phyloP scores from a whole-genome alignment of 2,113 vertebrate species.

The Hypanus sabinus region DNA sequence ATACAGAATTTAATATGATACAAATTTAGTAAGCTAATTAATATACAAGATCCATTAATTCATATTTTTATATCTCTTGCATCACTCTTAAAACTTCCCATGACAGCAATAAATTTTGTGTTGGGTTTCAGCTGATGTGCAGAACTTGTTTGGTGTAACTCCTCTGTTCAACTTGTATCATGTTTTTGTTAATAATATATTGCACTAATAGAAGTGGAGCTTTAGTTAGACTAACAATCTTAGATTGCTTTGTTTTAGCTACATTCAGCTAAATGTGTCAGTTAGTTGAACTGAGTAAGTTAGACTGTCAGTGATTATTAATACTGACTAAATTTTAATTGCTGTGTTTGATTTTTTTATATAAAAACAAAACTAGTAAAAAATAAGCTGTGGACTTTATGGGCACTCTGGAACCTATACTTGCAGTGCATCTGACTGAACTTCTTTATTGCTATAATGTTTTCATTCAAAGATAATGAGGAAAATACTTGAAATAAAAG shows the following conservation, averaged over 20 bases:
- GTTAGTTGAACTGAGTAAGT: conserved; percentile 25
- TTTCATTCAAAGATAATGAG: conserved; percentile 35
- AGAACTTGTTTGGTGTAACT: not conserved
- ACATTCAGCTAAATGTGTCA: conserved; percentile 27
- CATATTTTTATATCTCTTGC: not conserved
- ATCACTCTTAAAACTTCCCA: conserved; percentile 27
- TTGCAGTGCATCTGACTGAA: not conserved
- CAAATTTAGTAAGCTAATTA: conserved; percentile 13
- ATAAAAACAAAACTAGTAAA: not conserved
- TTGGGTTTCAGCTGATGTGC: conserved; percentile 3
- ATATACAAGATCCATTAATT: not conserved
- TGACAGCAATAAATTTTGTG: conserved; percentile 21
- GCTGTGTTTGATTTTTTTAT: conserved; percentile 21
- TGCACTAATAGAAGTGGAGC: conserved; percentile 31
- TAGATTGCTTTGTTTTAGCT: conserved; percentile 30
- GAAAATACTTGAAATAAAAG: conserved; percentile 38
- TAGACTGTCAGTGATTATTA: conserved; percentile 28
- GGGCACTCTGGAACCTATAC: not conserved
- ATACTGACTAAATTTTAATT: conserved; percentile 28
- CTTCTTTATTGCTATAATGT: conserved; percentile 32
- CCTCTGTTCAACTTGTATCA: not conserved
- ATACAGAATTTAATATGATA: not conserved
- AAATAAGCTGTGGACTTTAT: conserved; percentile 3
- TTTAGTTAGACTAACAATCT: conserved; percentile 10
- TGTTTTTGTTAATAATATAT: conserved; percentile 14